Conservation (phyloP, 2,888 invertebrate species). For the Trichogramma dendrolimi region DNA sequence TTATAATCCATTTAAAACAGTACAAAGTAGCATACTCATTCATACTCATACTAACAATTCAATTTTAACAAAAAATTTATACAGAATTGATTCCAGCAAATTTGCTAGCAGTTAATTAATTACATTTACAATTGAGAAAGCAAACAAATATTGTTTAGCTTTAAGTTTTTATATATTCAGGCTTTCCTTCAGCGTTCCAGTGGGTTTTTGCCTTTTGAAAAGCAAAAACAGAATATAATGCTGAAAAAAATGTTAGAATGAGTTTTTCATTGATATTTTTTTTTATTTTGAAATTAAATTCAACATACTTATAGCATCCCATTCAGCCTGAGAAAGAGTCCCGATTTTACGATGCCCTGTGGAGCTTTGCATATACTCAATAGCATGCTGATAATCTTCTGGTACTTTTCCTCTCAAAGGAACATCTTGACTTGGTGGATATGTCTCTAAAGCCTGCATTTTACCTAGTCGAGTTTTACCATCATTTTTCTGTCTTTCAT, state of each 20-base stretch:
- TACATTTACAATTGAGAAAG: not conserved
- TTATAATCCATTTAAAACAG: too few relatives aligned
- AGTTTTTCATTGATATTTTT: constrained; percentile 11
- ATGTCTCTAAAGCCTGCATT: constrained; percentile 79
- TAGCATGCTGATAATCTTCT: constrained; percentile 72
- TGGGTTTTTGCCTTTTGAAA: constrained; percentile 73
- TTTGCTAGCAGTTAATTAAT: too few relatives aligned
- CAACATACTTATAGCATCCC: constrained; percentile 87
- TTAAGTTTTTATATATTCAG: constrained; percentile 52
- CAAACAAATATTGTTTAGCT: not conserved
- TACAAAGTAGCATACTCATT: too few relatives aligned
- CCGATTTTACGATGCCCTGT: constrained; percentile 58
- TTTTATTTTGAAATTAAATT: not conserved
- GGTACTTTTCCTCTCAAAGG: constrained; percentile 59
- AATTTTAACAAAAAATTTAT: too few relatives aligned
- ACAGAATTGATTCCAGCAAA: too few relatives aligned
- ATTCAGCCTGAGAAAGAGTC: constrained; percentile 82
- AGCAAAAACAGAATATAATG: constrained; percentile 76
- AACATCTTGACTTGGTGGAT: constrained; percentile 61
- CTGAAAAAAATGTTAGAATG: constrained; percentile 54
- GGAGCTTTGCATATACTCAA: constrained; percentile 55
- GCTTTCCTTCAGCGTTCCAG: constrained; percentile 64
- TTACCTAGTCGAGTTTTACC: constrained; percentile 63
- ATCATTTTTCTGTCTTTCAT: constrained; percentile 61
- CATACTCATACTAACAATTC: too few relatives aligned